Evolutionary conservation across 2,113 vertebrate genomes (phyloP), one percentile per base, ranked within the genome.

Genomic region (Tautogolabrus adspersus): DNA sequence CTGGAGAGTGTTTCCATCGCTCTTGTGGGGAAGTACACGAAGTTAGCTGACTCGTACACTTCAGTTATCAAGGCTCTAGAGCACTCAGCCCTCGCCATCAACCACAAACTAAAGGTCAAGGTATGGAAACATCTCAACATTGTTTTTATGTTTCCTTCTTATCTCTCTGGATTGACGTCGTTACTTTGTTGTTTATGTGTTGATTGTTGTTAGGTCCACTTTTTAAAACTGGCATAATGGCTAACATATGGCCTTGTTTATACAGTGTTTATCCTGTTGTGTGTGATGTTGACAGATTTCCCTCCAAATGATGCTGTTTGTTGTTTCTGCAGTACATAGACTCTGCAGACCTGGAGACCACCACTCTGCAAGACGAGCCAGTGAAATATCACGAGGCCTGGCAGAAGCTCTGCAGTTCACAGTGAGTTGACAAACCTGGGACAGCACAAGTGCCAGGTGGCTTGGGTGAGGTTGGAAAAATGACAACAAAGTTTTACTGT

Each of bases 381-480:
- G 97, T 99, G n/a, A 94, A 96, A 56, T 99, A 99, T 85, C 98
- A 99, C 0, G 97, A 99, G 68, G 98, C 98, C 0, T 99, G 98
- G 98, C 98, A 99, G 89, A 98, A 96, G 58, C 97, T 99, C 12
- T 99, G 98, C 76, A 97, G 95, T 10, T 95, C 97, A 58, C 89
- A 98, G 97, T 99, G 78, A 97, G 96, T 90, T 62, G 34, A 59
- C 38, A 47, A 34, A 52, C 10, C 55, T 18, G 1, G 44, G 21
- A 1, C 15, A 59, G 38, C 19, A 23, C 40, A 6, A 11, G 21
- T 0, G 44, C 19, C 21, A 21, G 38, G 9, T 8, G 16, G 10
- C 40, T 51, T 54, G n/a, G 34, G 44, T 18, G 18, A 55, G 52
- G 19, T 15, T 60, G 30, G 19, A 67, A 37, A 34, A 56, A 18